Evolutionary conservation across 92 coral and sea anemone genomes (phyloP), one percentile per base, ranked within the genome.

Genomic region (Porites evermanni): DNA sequence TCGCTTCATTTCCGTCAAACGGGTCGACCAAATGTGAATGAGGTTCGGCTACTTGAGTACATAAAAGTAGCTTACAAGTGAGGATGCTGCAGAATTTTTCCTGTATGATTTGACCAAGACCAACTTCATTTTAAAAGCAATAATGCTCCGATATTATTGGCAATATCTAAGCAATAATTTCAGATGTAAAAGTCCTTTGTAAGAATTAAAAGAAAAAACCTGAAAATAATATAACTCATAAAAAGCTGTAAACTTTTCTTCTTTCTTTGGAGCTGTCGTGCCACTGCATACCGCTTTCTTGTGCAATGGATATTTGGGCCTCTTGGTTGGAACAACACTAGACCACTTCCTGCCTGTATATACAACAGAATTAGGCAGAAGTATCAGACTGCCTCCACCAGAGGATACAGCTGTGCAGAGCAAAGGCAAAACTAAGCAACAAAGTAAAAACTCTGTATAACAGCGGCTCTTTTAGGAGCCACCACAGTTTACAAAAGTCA

Each of bases 331-430:
- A 64, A 81, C 53, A 73, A 69, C 60, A 72, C 72, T 0, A 87
- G 90, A 72, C 90, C 87, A 29, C 67, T 87, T 56, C 75, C 90
- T 60, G 90, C 90, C 68, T 87, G 90, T 74, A 64, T 87, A 8
- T 87, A 80, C 20, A 64, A 80, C 47, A 79, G 24, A 63, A 20
- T 74, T 14, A 73, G 87, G 78, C 77, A 82, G 67, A 75, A 65
- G 72, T 88, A 50, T 67, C 79, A 65, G 44, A 88, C 91, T 23
- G 78, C 84, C 14, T 51, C 78, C 53, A 88, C 88, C 53, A 88
- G 83, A 64, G 91, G 88, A 53, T 88, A 82, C 52, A 81, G 61
- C 77, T 82, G 74, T 50, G 81, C 91, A 64, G 88, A 83, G 61
- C 71, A 67, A 75, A 81, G 88, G 87, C 83, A 80, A 54, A 12